These are phyloP conservation scores for Megalops atlanticus DNA, from an alignment of 2,113 vertebrate species.

Conservation along the genomic window DNA sequence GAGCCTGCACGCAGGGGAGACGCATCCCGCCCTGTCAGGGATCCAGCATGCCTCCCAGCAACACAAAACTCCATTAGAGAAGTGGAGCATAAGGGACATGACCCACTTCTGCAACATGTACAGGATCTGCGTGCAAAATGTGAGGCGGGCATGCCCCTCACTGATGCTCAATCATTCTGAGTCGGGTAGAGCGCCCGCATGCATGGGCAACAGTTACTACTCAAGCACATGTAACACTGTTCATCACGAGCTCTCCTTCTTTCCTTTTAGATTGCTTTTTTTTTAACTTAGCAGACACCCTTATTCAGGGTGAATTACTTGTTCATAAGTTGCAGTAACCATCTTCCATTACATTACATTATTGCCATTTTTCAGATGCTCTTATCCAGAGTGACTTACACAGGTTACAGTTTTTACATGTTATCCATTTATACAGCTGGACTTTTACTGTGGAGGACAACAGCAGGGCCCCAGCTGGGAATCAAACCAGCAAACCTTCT, in stretches of 20 bases:
- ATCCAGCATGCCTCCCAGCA: background rate
- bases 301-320: background rate
- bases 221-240: background rate
- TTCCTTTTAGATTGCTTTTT: background rate
- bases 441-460: no score
- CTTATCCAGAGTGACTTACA: no score
- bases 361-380: no score
- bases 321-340: background rate
- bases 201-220: background rate
- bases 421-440: no score
- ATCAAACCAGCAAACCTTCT: no score
- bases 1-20: background rate
- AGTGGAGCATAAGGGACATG: constrained; percentile 20
- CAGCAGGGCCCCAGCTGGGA: no score
- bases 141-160: background rate
- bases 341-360: no score
- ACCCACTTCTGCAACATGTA: constrained; percentile 16
- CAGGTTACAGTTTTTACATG: no score
- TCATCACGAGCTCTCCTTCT: background rate
- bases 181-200: background rate
- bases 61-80: constrained; percentile 10
- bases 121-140: background rate
- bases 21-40: background rate
- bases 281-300: background rate
- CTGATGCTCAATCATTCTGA: background rate